Evolutionary conservation across 1,140 invertebrate species (phyloP).

Genomic region (Gonatopus flavifemur): DNA sequence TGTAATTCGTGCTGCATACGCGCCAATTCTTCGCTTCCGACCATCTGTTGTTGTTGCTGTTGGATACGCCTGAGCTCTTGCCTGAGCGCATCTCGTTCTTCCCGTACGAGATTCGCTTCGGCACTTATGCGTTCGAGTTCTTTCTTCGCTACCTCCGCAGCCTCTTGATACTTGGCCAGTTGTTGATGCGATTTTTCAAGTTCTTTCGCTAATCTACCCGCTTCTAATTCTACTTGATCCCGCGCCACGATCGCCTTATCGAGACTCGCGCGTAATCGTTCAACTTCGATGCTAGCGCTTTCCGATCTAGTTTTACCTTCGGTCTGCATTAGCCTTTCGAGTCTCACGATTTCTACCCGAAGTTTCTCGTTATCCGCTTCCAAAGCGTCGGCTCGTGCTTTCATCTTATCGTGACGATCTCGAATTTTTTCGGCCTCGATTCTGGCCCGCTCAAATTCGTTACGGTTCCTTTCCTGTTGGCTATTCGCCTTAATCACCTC

Average conservation of each 20-base stretch:
- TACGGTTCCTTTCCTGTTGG: conserved; percentile 74
- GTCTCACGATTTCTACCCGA: conserved; percentile 68
- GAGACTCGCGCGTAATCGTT: conserved; percentile 79
- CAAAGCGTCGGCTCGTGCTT: conserved; percentile 67
- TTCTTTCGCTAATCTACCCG: conserved; percentile 81
- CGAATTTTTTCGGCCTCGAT: conserved; percentile 85
- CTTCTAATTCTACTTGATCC: conserved; percentile 81
- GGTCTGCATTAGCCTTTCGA: conserved; percentile 66
- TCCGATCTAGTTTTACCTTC: conserved; percentile 56
- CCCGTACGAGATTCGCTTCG: conserved; percentile 77
- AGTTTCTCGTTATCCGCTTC: conserved; percentile 76
- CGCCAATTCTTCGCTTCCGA: conserved; percentile 54
- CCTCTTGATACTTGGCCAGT: conserved; percentile 78
- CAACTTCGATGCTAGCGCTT: conserved; percentile 70
- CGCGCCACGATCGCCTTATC: conserved; percentile 80
- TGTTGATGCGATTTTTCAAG: conserved; percentile 83
- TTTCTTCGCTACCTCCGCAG: conserved; percentile 74
- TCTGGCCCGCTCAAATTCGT: conserved; percentile 75
- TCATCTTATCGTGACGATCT: conserved; percentile 81
- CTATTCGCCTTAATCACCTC: conserved; percentile 74
- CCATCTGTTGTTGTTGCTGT: conserved; percentile 71
- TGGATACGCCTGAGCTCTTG: conserved; percentile 68
- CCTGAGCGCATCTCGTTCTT: conserved; percentile 72
- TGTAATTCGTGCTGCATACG: conserved; percentile 72
- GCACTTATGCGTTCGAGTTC: conserved; percentile 81